Evolutionary conservation across 2,797 vertebrate genomes (phyloP), one percentile per base, ranked within the genome.

Genomic region (Brachyalestes nurse): DNA sequence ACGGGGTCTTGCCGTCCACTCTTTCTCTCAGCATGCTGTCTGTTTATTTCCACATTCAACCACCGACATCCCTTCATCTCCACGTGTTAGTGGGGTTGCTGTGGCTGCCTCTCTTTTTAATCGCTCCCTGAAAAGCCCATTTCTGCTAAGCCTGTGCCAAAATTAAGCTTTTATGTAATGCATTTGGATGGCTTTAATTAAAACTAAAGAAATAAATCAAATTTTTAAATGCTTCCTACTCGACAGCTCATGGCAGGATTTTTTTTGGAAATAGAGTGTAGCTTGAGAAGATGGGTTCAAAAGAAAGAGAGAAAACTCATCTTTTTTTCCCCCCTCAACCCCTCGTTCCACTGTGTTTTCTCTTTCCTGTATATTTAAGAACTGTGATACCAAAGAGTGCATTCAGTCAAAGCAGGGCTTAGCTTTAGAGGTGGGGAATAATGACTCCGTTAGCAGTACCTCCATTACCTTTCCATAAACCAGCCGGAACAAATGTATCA

Each of bases 81-180:
- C 73, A 14, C 40, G 45, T 60, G 73, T 74, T 66, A 64, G 78
- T 34, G 72, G 49, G 76, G 79, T 73, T 42, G 61, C 42, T 21
- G 47, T 75, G 66, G 60, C 71, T 77, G 73, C 55, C 81, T 69
- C 70, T 75, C 60, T 79, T 73, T 66, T 79, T 77, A 81, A 83
- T 78, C 47, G 78, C 75, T 58, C 55, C 58, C 64, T 64, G 71
- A 80, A 83, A 55, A 78, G 47, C 62, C 45, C 70, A 75, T 79
- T 78, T 42, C 49, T 25, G 42, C 72, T 84, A 84, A 84, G 74
- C 83, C 77, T 78, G 81, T 75, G 74, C 64, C 67, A 77, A 76
- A 74, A 71, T 84, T 78, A 87, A 82, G 70, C 82, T 82, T 83
- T 87, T 87, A 88, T 79, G 66, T 84, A 85, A 88, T n/a, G 55